Percentiles rank a stretch among this genome's conserved stretches.
Conservation (phyloP, 2,113 vertebrate genomes). For the Cephalopholis sonnerati region DNA sequence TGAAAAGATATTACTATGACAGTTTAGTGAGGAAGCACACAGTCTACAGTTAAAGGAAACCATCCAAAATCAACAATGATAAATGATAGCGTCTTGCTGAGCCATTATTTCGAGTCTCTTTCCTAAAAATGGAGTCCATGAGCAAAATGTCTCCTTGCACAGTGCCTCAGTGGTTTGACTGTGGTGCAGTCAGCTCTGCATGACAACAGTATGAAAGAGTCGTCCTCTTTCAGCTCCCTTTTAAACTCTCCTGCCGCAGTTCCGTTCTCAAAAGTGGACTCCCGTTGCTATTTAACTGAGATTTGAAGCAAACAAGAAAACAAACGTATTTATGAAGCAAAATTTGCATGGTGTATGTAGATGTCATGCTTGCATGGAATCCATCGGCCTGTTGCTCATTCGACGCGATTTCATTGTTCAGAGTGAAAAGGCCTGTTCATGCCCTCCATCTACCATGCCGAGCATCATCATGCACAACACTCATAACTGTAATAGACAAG, state of each 20-base stretch:
- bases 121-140: not conserved
- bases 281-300: slow-evolving; percentile 21
- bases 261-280: slow-evolving; percentile 12
- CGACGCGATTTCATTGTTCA: too few species aligned
- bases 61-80: slow-evolving; percentile 11
- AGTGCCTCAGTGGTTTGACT: slow-evolving; percentile 24
- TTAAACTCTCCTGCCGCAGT: not conserved
- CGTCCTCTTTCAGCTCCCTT: not conserved
- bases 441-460: slow-evolving; percentile 32
- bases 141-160: slow-evolving; percentile 31
- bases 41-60: not conserved
- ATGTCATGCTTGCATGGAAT: slow-evolving; percentile 80
- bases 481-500: slow-evolving; percentile 23
- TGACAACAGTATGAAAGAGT: slow-evolving; percentile 15
- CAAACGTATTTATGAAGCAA: slow-evolving; percentile 39
- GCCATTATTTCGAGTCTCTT: not conserved
- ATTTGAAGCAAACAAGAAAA: slow-evolving; percentile 29
- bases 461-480: slow-evolving; percentile 36
- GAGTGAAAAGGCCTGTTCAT: slow-evolving; percentile 12
- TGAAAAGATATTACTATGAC: not conserved
- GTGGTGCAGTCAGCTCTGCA: slow-evolving; percentile 31
- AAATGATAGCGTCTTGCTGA: slow-evolving; percentile 27
- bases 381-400: slow-evolving; percentile 49
- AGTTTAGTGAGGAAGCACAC: slow-evolving; percentile 46
- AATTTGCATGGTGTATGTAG: slow-evolving; percentile 80